Percentiles rank a stretch among this genome's conserved stretches.
phyloP scores from a whole-genome alignment of 2,113 vertebrate genomes.

The Fulmarus glacialis region DNA sequence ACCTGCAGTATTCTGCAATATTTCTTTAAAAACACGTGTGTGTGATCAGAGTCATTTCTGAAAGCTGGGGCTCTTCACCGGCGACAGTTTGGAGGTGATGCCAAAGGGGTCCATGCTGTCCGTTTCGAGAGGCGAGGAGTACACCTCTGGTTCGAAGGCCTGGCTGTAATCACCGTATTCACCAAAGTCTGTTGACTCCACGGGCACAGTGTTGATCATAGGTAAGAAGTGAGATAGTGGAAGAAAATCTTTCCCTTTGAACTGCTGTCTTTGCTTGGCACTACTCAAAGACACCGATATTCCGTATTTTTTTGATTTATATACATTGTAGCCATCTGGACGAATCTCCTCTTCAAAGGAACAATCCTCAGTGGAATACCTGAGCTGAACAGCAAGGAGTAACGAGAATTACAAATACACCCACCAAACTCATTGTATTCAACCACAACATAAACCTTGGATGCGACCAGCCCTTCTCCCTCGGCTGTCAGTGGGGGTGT shows the following conservation, averaged over 20 bases:
- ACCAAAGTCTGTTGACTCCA: background rate
- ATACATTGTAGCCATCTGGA: constrained; percentile 87
- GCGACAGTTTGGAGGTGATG: constrained; percentile 75
- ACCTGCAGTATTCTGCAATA: background rate
- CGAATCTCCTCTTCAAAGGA: constrained; percentile 88
- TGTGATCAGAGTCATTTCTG: constrained; percentile 76
- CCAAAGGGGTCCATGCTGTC: constrained; percentile 89
- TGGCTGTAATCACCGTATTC: constrained; percentile 48
- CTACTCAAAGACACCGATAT: constrained; percentile 83
- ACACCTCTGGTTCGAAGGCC: background rate
- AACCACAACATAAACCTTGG: background rate
- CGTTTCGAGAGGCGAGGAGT: constrained; percentile 57
- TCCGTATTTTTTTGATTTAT: constrained; percentile 80
- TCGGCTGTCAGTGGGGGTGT: background rate
- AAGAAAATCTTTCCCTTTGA: constrained; percentile 72
- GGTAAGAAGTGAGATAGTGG: constrained; percentile 89
- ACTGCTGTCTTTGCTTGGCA: constrained; percentile 78
- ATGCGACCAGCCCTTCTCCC: background rate
- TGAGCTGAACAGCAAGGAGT: constrained; percentile 70
- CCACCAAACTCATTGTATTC: background rate
- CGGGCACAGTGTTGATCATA: constrained; percentile 76
- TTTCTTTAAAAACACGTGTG: background rate
- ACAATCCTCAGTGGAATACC: constrained; percentile 86
- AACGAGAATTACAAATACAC: background rate
- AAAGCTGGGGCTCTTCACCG: constrained; percentile 88